Evolutionary conservation across 2,888 invertebrate species (phyloP).

Genomic region (Idaea straminata): DNA sequence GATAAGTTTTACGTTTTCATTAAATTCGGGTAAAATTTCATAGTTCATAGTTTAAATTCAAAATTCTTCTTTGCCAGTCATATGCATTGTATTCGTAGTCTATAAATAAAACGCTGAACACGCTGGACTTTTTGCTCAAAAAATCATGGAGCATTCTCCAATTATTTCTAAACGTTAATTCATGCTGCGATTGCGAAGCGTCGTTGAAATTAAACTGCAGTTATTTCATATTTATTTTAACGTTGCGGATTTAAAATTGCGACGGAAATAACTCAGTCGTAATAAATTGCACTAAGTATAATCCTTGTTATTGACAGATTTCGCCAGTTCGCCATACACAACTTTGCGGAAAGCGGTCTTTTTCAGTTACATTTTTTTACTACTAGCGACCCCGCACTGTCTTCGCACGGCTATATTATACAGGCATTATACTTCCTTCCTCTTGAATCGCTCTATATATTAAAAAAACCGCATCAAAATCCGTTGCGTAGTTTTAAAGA

Average conservation of each 20-base stretch:
- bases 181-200: constrained; percentile 10
- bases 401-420: too few species aligned
- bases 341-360: neutral
- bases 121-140: constrained; percentile 3
- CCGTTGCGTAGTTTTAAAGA: too few species aligned
- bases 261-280: constrained; percentile 28
- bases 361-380: too few species aligned
- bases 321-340: neutral
- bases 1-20: neutral
- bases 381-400: too few species aligned
- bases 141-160: constrained; percentile 10
- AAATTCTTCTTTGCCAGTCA: neutral
- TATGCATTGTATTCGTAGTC: neutral
- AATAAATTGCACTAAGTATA: constrained; percentile 21
- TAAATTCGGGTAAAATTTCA: neutral
- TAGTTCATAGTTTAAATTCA: neutral
- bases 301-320: neutral
- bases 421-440: too few species aligned
- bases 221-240: constrained; percentile 25
- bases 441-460: too few species aligned
- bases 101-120: constrained; percentile 3
- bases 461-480: too few species aligned
- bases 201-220: constrained; percentile 19
- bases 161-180: constrained; percentile 22
- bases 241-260: constrained; percentile 26